Evolutionary conservation across 2,113 vertebrate genomes (phyloP), one percentile per base, ranked within the genome.

Genomic region (Gobiocypris rarus): DNA sequence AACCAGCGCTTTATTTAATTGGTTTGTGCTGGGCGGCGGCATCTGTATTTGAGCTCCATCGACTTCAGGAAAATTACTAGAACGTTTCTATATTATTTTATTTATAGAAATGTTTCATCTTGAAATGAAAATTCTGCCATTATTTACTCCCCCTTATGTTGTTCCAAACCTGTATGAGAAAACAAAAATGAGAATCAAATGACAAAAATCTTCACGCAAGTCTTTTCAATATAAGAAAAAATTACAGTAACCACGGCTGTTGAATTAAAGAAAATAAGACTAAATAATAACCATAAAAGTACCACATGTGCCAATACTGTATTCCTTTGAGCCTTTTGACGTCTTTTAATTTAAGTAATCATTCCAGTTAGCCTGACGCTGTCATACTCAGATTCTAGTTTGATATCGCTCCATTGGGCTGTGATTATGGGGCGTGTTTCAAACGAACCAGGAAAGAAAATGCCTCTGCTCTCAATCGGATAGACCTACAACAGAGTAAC

Each of bases 1-100:
- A 80, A 80, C 43, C 78, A 80, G 26, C 43, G 26, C 78, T 80
- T 80, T 63, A 80, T 80, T 67, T 67, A 52, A 67, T 80, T 80
- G 78, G 43, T 80, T 80, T 80, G 59, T 67, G 59, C 78, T 80
- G 43, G 78, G 78, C 11, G 43, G 15, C 77, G 9, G 52, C 31
- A 50, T 80, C 59, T 67, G 41, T 67, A 67, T 67, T 31, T 48
- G 17, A 80, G 78, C 78, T 67, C 78, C 24, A 80, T 50, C 59
- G 43, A 80, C 58, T 67, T 43, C 78, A 31, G 19, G 43, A 67
- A 48, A 34, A 80, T 80, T 80, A 67, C 76, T 63, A 79, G 76
- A 79, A 79, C 17, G 9, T 67, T 79, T 80, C 78, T 80, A 67
- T 50, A 65, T 50, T 65, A 50, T 65, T 80, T 67, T 34, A 48